Evolutionary conservation across 2,888 invertebrate genomes (phyloP).

Genomic region (Mellilla xanthometata): DNA sequence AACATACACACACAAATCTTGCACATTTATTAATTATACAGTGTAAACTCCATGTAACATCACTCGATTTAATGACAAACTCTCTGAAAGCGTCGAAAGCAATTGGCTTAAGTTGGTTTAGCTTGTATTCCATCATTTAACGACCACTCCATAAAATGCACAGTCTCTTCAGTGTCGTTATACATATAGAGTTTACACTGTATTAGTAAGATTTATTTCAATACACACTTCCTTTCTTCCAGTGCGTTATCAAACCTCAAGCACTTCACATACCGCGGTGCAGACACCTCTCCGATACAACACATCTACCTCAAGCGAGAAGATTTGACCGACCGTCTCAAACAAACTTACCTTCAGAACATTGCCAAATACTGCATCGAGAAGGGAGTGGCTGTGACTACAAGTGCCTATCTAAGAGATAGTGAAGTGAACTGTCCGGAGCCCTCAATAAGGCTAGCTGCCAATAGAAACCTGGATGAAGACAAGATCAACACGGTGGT

Average conservation of each 20-base stretch:
- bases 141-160: too few species aligned
- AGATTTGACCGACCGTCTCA: slow-evolving; percentile 65
- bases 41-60: too few species aligned
- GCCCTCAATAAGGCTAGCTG: slow-evolving; percentile 88
- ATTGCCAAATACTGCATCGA: slow-evolving; percentile 86
- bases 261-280: slow-evolving; percentile 79
- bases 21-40: too few species aligned
- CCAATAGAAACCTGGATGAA: slow-evolving; percentile 84
- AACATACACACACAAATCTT: too few species aligned
- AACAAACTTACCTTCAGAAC: slow-evolving; percentile 80
- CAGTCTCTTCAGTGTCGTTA: too few species aligned
- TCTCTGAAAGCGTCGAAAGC: too few species aligned
- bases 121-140: too few species aligned
- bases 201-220: too few species aligned
- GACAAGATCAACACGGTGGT: slow-evolving; percentile 81
- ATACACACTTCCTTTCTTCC: slow-evolving; percentile 39
- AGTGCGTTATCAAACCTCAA: slow-evolving; percentile 70
- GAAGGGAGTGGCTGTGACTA: slow-evolving; percentile 86
- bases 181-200: too few species aligned
- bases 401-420: slow-evolving; percentile 86
- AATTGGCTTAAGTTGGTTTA: too few species aligned
- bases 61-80: too few species aligned
- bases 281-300: slow-evolving; percentile 87
- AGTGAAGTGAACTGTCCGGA: slow-evolving; percentile 85
- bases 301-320: slow-evolving; percentile 85